Evolutionary conservation across 2,113 vertebrate species (phyloP).

Genomic region (Sardina pilchardus): DNA sequence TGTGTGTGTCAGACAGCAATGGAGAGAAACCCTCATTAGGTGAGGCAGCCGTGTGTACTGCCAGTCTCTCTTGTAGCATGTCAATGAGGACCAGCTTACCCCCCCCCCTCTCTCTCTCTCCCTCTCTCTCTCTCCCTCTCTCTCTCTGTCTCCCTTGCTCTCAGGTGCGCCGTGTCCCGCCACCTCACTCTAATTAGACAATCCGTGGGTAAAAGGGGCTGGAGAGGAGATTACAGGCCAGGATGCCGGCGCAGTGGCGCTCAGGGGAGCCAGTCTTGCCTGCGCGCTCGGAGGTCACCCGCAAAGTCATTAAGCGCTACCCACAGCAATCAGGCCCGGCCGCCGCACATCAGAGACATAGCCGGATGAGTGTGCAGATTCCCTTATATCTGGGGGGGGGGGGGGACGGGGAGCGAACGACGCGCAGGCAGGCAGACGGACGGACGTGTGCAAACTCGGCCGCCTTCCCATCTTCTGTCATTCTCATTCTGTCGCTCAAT

Average conservation of each 20-base stretch:
- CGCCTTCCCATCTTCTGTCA: not conserved
- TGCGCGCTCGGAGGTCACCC: constrained; percentile 36
- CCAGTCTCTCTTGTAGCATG: constrained; percentile 12
- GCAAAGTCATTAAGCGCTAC: constrained; percentile 14
- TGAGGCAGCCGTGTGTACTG: constrained; percentile 33
- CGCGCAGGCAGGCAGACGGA: constrained; percentile 11
- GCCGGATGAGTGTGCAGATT: constrained; percentile 7
- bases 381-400: not conserved
- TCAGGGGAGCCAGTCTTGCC: constrained; percentile 25
- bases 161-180: constrained; percentile 33
- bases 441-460: not conserved
- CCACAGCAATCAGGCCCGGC: not conserved
- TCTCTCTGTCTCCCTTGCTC: not conserved
- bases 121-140: not conserved
- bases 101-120: not conserved
- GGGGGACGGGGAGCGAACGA: not conserved
- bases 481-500: not conserved
- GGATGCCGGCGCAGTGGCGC: not conserved
- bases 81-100: constrained; percentile 22
- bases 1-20: constrained; percentile 7
- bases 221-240: constrained; percentile 28
- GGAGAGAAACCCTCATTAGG: constrained; percentile 34
- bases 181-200: constrained; percentile 47
- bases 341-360: not conserved
- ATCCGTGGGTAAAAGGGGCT: constrained; percentile 38